Base-by-base conservation (phyloP, 1,140 invertebrate genomes). In the Mesaphorura yosii region DNA sequence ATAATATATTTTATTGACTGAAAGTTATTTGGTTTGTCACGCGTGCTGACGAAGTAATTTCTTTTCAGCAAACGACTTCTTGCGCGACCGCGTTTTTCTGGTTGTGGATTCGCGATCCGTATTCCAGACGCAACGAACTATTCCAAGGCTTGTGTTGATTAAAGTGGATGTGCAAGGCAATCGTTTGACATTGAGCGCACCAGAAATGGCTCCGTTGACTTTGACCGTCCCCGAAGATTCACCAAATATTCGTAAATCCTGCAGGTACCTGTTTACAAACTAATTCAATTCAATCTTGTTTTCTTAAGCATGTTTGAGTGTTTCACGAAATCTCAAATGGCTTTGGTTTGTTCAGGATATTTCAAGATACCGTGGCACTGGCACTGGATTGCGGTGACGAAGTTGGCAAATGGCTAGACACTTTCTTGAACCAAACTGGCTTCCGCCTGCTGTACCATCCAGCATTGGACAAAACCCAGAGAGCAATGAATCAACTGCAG, bases 381-480 rank as follows among this genome's bases (percentile, higher is more conserved):
- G 63, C 56, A 3, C 34, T 69, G 17, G 69, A 70, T 44, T 69
- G 67, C 60, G 69, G 69, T 7, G 57, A 66, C 23, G 59, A 64
- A 48, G 66, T 67, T 26, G 64, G 59, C 1, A 41, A 58, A 7
- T 70, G 69, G 69, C 27, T 70, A 23, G 62, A 55, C 38, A 56
- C 53, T 20, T 67, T 63, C 46, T 57, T 70, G 12, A 62, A 60
- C 4, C 53, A 57, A 34, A 49, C 55, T n/a, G 65, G 63, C 1
- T 39, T 66, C 2, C 52, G 64, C 14, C 51, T 70, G 3, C 57
- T 65, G 15, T 68, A 62, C 42, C 67, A 66, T 55, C 45, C 20
- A 49, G 34, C 2, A 3, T 51, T 28, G 42, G 56, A 47, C 28
- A 60, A 47, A 63, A 68, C 44, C 23, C 56, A 44, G 64, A 62